Conservation (phyloP, 2,888 invertebrate genomes). For the Drosophila koepferae region DNA sequence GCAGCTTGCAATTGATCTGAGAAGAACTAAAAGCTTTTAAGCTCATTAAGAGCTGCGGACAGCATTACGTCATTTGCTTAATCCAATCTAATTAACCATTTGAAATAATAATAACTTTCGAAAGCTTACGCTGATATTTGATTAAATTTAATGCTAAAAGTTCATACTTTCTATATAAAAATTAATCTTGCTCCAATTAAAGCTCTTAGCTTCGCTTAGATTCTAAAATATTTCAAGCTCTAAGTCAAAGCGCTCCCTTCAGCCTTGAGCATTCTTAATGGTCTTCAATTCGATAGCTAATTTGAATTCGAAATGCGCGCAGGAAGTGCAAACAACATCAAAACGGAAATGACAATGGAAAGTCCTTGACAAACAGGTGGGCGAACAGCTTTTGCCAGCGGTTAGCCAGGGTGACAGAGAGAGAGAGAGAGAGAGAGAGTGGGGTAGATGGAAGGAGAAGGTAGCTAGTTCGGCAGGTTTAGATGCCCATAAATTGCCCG, state of each 20-base stretch:
- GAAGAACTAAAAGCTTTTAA: neutral
- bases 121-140: neutral
- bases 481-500: conserved; percentile 12
- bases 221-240: neutral
- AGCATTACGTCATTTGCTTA: neutral
- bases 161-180: neutral
- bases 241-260: neutral
- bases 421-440: neutral
- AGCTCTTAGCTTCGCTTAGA: neutral
- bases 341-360: conserved; percentile 46
- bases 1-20: too few relatives aligned
- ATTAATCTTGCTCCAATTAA: neutral
- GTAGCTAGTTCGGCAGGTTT: too few relatives aligned
- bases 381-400: conserved; percentile 20
- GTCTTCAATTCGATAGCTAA: conserved; percentile 12
- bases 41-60: neutral
- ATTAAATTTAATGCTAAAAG: neutral
- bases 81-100: too few relatives aligned
- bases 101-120: too few relatives aligned
- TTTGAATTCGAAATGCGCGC: conserved; percentile 30
- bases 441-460: neutral
- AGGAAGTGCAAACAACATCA: conserved; percentile 20
- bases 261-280: neutral
- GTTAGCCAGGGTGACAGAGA: neutral
- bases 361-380: conserved; percentile 45